Evolutionary conservation across 2,888 invertebrate species (phyloP).

Genomic region (Lagria hirta): DNA sequence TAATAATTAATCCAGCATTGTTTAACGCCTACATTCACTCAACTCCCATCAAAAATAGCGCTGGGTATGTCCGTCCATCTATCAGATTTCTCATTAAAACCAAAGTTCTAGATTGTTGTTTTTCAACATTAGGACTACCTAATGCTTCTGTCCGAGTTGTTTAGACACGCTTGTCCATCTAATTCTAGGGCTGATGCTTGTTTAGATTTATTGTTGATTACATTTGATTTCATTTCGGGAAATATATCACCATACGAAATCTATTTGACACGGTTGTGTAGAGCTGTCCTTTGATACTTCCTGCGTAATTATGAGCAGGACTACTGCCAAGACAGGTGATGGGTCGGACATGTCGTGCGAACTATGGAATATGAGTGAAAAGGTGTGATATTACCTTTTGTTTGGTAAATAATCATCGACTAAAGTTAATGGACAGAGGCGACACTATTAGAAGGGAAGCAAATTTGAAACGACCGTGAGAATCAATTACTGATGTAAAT

Average conservation of each 20-base stretch:
- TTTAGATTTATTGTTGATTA: constrained; percentile 15
- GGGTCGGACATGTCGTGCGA: constrained; percentile 21
- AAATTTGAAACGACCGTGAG: constrained; percentile 17
- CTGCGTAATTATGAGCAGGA: constrained; percentile 18
- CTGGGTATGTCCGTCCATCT: too few relatives aligned
- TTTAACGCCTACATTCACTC: too few relatives aligned
- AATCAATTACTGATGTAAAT: constrained; percentile 12
- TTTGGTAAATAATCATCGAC: constrained; percentile 7
- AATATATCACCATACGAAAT: constrained; percentile 15
- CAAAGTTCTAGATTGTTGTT: constrained; percentile 8
- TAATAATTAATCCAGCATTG: too few relatives aligned
- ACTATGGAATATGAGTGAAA: constrained; percentile 9
- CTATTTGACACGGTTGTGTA: constrained; percentile 22
- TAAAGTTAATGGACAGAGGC: constrained; percentile 12
- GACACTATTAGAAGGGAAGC: too few relatives aligned
- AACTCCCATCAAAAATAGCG: too few relatives aligned
- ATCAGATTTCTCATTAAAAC: constrained; percentile 23
- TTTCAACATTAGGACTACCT: constrained; percentile 21
- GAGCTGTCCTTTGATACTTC: constrained; percentile 25
- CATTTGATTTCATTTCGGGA: constrained; percentile 5
- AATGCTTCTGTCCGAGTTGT: constrained; percentile 25
- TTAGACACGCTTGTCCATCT: constrained; percentile 24
- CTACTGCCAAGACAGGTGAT: constrained; percentile 23
- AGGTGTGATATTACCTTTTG: constrained; percentile 18
- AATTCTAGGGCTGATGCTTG: constrained; percentile 9